phyloP scores from a whole-genome alignment of 2,113 vertebrate species.

The Scomber japonicus region DNA sequence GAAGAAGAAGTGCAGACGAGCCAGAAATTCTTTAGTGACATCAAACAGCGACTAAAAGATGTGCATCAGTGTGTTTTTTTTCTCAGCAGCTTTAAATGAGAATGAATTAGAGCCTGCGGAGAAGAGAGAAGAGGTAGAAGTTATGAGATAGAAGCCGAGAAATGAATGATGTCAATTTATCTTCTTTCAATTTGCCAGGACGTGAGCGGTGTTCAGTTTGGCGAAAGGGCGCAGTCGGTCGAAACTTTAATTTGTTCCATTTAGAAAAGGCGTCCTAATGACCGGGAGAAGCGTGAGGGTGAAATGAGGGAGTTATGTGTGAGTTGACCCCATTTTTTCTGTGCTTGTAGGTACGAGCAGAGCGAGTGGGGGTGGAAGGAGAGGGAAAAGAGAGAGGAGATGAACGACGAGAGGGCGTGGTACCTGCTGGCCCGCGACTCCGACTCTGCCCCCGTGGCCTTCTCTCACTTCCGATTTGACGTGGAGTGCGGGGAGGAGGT shows the following conservation, averaged over 20 bases:
- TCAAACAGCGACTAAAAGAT: background rate
- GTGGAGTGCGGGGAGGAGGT: slow-evolving; percentile 94
- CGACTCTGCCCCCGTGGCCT: slow-evolving; percentile 87
- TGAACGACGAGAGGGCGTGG: slow-evolving; percentile 94
- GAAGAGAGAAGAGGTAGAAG: background rate
- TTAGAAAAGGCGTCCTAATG: background rate
- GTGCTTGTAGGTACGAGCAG: slow-evolving; percentile 88
- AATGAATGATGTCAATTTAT: slow-evolving; percentile 11
- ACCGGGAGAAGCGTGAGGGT: background rate
- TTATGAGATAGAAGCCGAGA: slow-evolving; percentile 5
- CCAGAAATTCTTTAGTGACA: slow-evolving; percentile 6
- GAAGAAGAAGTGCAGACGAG: slow-evolving; percentile 14
- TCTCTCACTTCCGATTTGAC: slow-evolving; percentile 96
- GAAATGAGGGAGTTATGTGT: background rate
- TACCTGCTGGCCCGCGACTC: slow-evolving; percentile 91
- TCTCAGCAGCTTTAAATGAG: background rate
- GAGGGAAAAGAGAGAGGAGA: slow-evolving; percentile 92
- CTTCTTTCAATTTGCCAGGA: background rate
- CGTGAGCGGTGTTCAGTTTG: slow-evolving; percentile 5
- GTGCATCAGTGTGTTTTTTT: slow-evolving; percentile 11
- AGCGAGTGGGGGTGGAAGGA: slow-evolving; percentile 98
- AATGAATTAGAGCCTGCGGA: slow-evolving; percentile 18
- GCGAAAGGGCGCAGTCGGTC: background rate
- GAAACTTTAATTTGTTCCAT: background rate
- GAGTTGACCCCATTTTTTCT: background rate